These are phyloP conservation scores for Parochlus steinenii DNA, from an alignment of 2,888 invertebrate genomes.

Conservation along the genomic window DNA sequence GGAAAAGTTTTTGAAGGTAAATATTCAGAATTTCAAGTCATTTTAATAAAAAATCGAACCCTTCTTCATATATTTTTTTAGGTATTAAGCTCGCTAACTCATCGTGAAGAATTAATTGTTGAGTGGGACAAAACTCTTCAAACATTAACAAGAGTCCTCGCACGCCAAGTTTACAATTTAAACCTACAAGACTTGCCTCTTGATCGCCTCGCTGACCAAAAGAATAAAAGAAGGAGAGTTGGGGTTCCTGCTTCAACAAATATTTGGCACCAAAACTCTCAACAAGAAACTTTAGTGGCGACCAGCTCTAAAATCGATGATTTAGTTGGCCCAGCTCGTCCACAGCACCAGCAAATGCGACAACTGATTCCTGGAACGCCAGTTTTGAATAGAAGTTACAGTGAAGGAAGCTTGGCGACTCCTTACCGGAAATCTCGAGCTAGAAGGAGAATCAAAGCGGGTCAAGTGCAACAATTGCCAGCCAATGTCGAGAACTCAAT, in stretches of 20 bases:
- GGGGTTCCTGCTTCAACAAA: conserved; percentile 18
- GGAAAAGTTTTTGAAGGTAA: conserved; percentile 82
- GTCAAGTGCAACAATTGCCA: conserved; percentile 18
- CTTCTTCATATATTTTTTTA: too few species aligned
- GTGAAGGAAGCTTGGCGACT: conserved; percentile 35
- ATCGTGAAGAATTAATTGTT: conserved; percentile 85
- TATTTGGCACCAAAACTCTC: conserved; percentile 23
- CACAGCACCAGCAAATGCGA: conserved; percentile 11
- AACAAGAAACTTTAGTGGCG: conserved; percentile 9
- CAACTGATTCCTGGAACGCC: conserved; percentile 21
- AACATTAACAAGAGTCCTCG: conserved; percentile 84
- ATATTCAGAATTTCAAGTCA: too few species aligned
- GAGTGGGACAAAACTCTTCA: conserved; percentile 99
- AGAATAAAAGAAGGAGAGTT: conserved; percentile 46
- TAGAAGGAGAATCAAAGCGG: conserved; percentile 17
- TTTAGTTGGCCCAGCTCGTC: conserved; percentile 18
- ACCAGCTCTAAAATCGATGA: conserved; percentile 16
- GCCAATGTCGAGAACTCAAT: conserved; percentile 22
- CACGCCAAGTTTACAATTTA: conserved; percentile 85
- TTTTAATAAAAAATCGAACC: too few species aligned
- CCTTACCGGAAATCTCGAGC: conserved; percentile 20
- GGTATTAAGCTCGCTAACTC: conserved; percentile 75
- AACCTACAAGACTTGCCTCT: conserved; percentile 77
- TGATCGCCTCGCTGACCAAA: conserved; percentile 62
- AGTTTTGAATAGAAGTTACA: conserved; percentile 33